A percentile compares a stretch with the other conserved stretches of the same genome.
Evolutionary conservation across 2,113 vertebrate genomes (phyloP).

Genomic region (Alouatta palliata): DNA sequence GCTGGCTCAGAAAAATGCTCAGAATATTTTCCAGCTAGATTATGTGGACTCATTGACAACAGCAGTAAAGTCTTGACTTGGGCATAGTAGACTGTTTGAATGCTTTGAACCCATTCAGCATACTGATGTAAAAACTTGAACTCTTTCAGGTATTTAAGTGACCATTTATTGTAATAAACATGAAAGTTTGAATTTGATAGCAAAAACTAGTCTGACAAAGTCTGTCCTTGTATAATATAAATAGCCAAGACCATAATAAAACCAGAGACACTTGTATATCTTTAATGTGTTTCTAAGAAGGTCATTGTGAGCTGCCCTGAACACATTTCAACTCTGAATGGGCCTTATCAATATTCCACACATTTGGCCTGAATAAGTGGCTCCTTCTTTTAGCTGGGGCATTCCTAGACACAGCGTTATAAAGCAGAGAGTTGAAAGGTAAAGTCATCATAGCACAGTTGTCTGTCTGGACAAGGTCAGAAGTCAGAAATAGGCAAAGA

Average conservation of each 20-base stretch:
- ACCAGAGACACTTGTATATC: not conserved
- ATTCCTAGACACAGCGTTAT: not conserved
- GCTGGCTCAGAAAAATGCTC: not conserved
- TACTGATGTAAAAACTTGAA: not conserved
- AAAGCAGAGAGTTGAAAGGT: not conserved
- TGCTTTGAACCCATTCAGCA: not conserved
- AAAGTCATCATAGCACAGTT: not conserved
- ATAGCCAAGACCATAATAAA: not conserved
- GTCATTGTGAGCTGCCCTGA: not conserved
- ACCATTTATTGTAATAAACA: not conserved
- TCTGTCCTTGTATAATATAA: not conserved
- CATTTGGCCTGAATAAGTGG: not conserved
- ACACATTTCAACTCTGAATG: not conserved
- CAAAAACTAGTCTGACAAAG: not conserved
- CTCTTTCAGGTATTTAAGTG: not conserved
- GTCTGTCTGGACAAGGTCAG: not conserved
- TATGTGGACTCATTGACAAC: not conserved
- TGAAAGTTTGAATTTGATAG: not conserved
- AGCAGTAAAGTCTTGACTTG: not conserved
- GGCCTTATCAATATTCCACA: not conserved
- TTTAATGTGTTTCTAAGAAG: not conserved
- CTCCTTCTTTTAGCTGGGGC: not conserved
- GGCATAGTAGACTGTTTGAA: not conserved
- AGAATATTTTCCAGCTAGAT: slow-evolving; percentile 7
- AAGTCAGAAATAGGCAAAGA: not conserved